Percentiles rank a stretch among this genome's conserved stretches.
These are phyloP conservation scores for Amphimedon queenslandica DNA, from an alignment of 37 sponge, comb jelly and placozoan genomes.

Conservation along the genomic window DNA sequence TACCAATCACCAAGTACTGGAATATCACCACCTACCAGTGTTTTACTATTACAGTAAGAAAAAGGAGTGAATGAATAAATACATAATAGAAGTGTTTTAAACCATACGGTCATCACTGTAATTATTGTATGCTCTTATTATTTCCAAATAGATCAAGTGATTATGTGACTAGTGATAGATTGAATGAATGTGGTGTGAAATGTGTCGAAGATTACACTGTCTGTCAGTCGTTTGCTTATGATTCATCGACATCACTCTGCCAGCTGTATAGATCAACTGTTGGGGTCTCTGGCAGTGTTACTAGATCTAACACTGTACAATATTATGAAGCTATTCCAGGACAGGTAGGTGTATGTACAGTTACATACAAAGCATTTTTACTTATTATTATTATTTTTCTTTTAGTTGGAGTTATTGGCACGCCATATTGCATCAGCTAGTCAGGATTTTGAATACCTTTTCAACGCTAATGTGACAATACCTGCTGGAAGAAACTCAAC, in stretches of 20 bases:
- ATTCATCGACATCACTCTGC: slow-evolving; percentile 9
- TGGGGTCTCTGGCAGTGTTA: background rate
- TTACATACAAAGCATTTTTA: background rate
- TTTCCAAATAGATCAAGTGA: background rate
- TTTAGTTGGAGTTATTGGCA: slow-evolving; percentile 42
- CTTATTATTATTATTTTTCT: background rate
- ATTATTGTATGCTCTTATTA: no score
- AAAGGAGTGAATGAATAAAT: no score
- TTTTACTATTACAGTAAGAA: no score
- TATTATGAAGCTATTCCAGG: slow-evolving; percentile 37
- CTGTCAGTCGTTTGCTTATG: slow-evolving; percentile 44
- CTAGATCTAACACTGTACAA: slow-evolving; percentile 1
- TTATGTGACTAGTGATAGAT: background rate
- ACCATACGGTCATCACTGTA: no score
- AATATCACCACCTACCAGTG: no score
- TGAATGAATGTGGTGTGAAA: slow-evolving; percentile 32
- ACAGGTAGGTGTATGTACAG: no score
- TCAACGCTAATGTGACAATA: slow-evolving; percentile 29
- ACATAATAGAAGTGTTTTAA: no score
- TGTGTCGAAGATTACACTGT: slow-evolving; percentile 37
- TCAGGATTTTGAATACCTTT: slow-evolving; percentile 37
- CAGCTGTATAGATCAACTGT: slow-evolving; percentile 29
- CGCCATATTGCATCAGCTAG: slow-evolving; percentile 35
- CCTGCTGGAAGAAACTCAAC: slow-evolving; percentile 21
- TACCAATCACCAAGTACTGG: no score